Evolutionary conservation across 2,888 invertebrate species (phyloP), one percentile per base, ranked within the genome.

Genomic region (Drosophila maculinotata): DNA sequence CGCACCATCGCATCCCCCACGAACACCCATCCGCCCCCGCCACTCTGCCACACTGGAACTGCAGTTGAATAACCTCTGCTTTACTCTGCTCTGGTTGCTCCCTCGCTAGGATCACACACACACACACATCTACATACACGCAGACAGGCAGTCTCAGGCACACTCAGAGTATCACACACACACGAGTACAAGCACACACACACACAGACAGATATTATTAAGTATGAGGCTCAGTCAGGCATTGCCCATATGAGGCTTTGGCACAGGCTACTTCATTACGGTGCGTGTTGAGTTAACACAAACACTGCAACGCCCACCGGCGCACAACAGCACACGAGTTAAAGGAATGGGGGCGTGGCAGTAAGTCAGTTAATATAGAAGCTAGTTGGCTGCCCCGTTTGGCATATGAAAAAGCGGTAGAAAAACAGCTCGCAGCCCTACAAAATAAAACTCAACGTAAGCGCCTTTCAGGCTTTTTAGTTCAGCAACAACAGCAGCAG

Each of bases 381-480:
- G 80, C 83, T 79, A 80, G 79, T 80, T 79, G 77, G 83, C 71
- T 69, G 65, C 58, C 58, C 63, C 57, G 63, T 58, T 68, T 65
- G 79, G 59, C 74, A 78, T 60, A 68, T 52, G 56, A 59, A 65
- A 58, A 64, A 66, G 51, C 57, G 15, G 28, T 49, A 56, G 53
- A 59, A 56, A 76, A 70, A 69, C 69, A 79, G 74, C 74, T 69
- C 71, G 69, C 62, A 74, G 72, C 67, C 73, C 81, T 57, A 64
- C 69, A 64, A 81, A 79, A 81, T 79, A 81, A 69, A 81, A 69
- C 60, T 62, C 70, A 66, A 74, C 76, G 70, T 81, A 81, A 81
- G 85, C 81, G 79, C 79, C 81, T 84, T 82, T 82, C 85, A 82
- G 81, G 76, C 81, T 81, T 82, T 81, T 82, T 82, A 84, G 85